Base-by-base conservation (phyloP, 2,113 vertebrate species). In the Melanostigma gelatinosum region DNA sequence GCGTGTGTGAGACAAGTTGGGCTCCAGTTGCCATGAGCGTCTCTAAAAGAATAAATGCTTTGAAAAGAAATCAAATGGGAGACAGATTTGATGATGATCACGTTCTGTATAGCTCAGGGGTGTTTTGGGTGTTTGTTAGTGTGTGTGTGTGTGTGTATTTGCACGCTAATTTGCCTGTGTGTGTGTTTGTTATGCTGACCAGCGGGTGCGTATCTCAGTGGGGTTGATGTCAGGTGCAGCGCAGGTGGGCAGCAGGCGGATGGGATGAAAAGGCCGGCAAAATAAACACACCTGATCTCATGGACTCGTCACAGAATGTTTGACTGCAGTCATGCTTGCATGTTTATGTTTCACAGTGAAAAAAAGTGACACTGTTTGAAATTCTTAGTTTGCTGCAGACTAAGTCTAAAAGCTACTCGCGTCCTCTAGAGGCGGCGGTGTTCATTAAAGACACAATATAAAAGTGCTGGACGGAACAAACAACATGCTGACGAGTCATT, bases 221-320 rank as follows among this genome's bases (percentile, higher is more conserved):
- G 87, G 76, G 67, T 44, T 87, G 88, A 85, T 75, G 84, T 92
- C 89, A 90, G 92, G 89, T 91, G 88, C 79, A 82, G 75, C 75
- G 42, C 88, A 92, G 92, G 90, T 93, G 90, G 92, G 85, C 67
- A 66, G 79, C 91, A 86, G 90, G 84, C 80, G 75, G 82, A 68
- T 75, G 62, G 80, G 88, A 87, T 90, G 81, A 89, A 92, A 91
- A 88, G 86, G 83, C 83, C 77, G 63, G 48, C 79, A 87, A 79
- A 91, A 90, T 91, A 88, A 91, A 91, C 85, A 88, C 92, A 92
- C 88, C 92, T 93, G 92, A 90, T 88, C 68, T 90, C 90, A 57
- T 77, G 80, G 82, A 80, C 64, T 24, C 44, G 8, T n/a, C 61
- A 12, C 63, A 80, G 54, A 79, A 60, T 62, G 75, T 24, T 38